Evolutionary conservation across 2,113 vertebrate genomes (phyloP).

Genomic region (human): GRCh38 chr20:20045001-20045500

Average conservation of each 20-base stretch:
- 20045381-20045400: conserved; percentile 95
- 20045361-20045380: conserved; percentile 96
- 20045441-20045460: conserved; percentile 99
- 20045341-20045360: conserved; percentile 95
- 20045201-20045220: neutral
- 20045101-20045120: neutral
- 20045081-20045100: conserved; percentile 15
- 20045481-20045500: conserved; percentile 90
- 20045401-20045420: conserved; percentile 92
- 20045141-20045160: neutral
- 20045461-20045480: conserved; percentile 96
- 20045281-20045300: neutral
- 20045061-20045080: conserved; percentile 5
- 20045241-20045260: neutral
- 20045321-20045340: conserved; percentile 98
- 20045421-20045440: conserved; percentile 97
- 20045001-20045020: neutral
- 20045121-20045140: neutral
- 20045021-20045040: neutral
- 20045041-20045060: neutral
- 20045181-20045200: neutral
- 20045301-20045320: conserved; percentile 95
- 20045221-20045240: neutral
- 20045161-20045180: neutral
- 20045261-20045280: neutral